A percentile compares a stretch with the other conserved stretches of the same genome.
These are phyloP conservation scores for Henricia sp. DNA, from an alignment of 53 echinoderm and acorn worm species.

Conservation along the genomic window DNA sequence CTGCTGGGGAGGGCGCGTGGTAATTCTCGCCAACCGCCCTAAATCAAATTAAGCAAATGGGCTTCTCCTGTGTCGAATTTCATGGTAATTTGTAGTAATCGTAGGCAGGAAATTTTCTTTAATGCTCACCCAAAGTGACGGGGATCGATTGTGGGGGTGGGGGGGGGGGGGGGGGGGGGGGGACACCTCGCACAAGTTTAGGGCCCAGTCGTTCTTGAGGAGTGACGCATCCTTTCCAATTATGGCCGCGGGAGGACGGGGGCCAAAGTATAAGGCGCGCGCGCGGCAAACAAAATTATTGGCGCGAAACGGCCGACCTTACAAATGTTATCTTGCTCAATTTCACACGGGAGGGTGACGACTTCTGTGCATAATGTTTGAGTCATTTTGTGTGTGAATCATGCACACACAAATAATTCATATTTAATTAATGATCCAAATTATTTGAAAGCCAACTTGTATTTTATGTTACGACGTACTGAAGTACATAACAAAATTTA, in stretches of 20 bases:
- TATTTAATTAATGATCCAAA: no score
- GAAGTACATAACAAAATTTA: no score
- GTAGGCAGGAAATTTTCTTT: slow-evolving; percentile 67
- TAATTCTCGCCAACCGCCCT: slow-evolving; percentile 55
- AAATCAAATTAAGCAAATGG: slow-evolving; percentile 92
- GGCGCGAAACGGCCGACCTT: slow-evolving; percentile 40
- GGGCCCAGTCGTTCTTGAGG: neutral
- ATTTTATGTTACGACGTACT: no score
- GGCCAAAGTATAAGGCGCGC: slow-evolving; percentile 3
- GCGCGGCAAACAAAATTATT: slow-evolving; percentile 51
- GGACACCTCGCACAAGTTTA: slow-evolving; percentile 37
- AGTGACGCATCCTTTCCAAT: slow-evolving; percentile 49
- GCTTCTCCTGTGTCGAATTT: slow-evolving; percentile 86
- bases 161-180: no score
- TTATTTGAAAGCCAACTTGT: no score
- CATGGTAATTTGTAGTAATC: slow-evolving; percentile 90
- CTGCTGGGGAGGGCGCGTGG: neutral
- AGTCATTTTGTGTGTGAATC: no score
- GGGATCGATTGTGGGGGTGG: slow-evolving; percentile 51
- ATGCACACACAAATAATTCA: no score
- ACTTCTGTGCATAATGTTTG: neutral
- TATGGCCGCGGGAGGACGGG: slow-evolving; percentile 34
- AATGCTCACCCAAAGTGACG: slow-evolving; percentile 57
- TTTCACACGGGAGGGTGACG: neutral
- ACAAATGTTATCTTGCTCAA: slow-evolving; percentile 45